These are phyloP conservation scores for Eupeodes corollae DNA, from an alignment of 1,140 invertebrate species.

Conservation along the genomic window DNA sequence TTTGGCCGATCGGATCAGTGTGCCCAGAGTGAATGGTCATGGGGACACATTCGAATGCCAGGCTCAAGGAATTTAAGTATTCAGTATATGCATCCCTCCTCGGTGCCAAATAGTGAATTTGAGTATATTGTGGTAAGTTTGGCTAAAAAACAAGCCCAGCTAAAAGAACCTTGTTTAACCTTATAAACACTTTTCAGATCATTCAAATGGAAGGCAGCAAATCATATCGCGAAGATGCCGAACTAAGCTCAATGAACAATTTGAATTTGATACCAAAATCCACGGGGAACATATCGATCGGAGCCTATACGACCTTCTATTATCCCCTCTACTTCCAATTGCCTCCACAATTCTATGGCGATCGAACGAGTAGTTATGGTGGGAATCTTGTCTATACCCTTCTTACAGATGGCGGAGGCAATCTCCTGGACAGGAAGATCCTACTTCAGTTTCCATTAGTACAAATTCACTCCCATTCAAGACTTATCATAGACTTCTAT, in stretches of 20 bases:
- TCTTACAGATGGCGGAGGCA: constrained; percentile 51
- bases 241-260: constrained; percentile 38
- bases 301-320: constrained; percentile 51
- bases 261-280: constrained; percentile 37
- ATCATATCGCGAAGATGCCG: constrained; percentile 19
- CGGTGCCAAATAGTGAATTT: constrained; percentile 19
- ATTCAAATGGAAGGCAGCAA: neutral
- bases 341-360: constrained; percentile 71
- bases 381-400: constrained; percentile 74
- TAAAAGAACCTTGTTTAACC: no score
- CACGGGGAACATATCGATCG: constrained; percentile 51
- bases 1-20: constrained; percentile 70
- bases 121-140: constrained; percentile 32
- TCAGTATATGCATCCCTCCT: constrained; percentile 32
- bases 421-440: constrained; percentile 43
- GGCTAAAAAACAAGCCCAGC: no score
- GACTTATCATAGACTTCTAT: constrained; percentile 68
- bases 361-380: constrained; percentile 84
- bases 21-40: constrained; percentile 61
- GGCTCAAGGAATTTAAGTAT: constrained; percentile 46
- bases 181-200: neutral
- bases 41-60: constrained; percentile 57
- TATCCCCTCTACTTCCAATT: constrained; percentile 80
- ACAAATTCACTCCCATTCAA: constrained; percentile 67
- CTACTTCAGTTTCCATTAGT: constrained; percentile 62